Evolutionary conservation across 2,888 invertebrate genomes (phyloP), one percentile per base, ranked within the genome.

Genomic region (Lasioglossum figueresi): DNA sequence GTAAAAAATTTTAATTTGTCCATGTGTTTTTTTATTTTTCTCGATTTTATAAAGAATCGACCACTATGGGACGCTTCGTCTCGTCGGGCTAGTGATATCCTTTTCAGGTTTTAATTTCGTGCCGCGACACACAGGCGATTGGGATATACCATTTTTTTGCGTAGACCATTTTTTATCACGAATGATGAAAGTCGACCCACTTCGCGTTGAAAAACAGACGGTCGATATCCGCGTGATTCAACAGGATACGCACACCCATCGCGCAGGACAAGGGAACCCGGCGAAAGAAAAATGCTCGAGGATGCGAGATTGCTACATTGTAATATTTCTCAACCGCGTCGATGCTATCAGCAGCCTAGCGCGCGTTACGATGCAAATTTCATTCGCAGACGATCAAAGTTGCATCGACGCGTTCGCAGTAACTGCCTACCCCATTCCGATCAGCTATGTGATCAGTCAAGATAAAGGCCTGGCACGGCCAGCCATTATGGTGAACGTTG

Each of bases 291-390:
- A 79, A 63, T 56, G 34, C 34, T 23, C 77, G 52, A 77, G 34
- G 52, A 77, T 37, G n/a, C 31, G 34, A 52, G 31, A 63, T 63
- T 31, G 52, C 16, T 59, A 37, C 71, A 81, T 81, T 81, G 80
- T 81, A 59, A 72, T 45, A 78, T 77, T 70, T 76, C 43, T 14
- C 52, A 43, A 45, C 34, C 4, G 34, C 19, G 5, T 8, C 10
- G 59, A 80, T 71, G 48, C 34, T 74, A 79, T 79, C 75, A 34
- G 31, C 19, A 14, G 14, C 16, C n/a, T 16, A 43, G 66, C 43
- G 59, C n/a, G 56, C 45, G 77, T 82, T 82, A 68, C 80, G 27
- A 82, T 82, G 82, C 80, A 66, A 82, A 82, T 82, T 80, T 80
- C 52, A 74, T 74, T 63, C 59, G 59, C 27, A 31, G 31, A 63